Conservation (phyloP, 2,888 invertebrate genomes). For the Pheosia tremula region DNA sequence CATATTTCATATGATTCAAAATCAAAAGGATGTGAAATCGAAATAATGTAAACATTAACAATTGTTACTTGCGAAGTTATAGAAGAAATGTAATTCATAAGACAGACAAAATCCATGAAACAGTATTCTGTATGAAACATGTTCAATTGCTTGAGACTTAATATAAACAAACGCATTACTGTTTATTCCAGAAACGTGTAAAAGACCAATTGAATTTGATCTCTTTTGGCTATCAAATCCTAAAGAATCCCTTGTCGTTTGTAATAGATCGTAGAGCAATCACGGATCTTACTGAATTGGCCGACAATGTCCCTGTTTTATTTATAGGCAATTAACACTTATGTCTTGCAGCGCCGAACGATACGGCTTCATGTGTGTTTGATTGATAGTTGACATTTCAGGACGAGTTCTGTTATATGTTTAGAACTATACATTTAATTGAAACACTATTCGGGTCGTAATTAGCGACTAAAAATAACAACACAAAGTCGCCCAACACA, state of each 20-base stretch:
- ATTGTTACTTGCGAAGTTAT: background rate
- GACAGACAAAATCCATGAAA: too few species aligned
- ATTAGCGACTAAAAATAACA: slow-evolving; percentile 38
- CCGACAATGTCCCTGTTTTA: slow-evolving; percentile 47
- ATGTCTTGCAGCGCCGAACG: slow-evolving; percentile 49
- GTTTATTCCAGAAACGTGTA: slow-evolving; percentile 8
- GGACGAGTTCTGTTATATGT: slow-evolving; percentile 17
- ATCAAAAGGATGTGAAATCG: slow-evolving; percentile 27
- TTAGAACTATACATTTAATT: too few species aligned
- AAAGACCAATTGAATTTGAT: slow-evolving; percentile 2
- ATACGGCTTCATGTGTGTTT: slow-evolving; percentile 58
- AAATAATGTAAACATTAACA: slow-evolving; percentile 23
- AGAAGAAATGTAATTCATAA: background rate
- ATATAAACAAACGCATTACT: background rate
- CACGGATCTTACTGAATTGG: slow-evolving; percentile 43
- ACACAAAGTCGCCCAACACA: slow-evolving; percentile 34
- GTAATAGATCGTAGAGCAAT: slow-evolving; percentile 37
- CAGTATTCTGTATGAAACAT: background rate
- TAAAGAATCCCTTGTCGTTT: slow-evolving; percentile 20
- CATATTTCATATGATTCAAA: slow-evolving; percentile 33
- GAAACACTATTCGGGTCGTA: slow-evolving; percentile 20
- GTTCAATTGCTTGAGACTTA: background rate
- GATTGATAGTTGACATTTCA: slow-evolving; percentile 72
- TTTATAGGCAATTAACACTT: slow-evolving; percentile 70
- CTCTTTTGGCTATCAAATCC: slow-evolving; percentile 12